Base-by-base conservation (phyloP, 2,113 vertebrate genomes). In the Cyprinodon tularosa region DNA sequence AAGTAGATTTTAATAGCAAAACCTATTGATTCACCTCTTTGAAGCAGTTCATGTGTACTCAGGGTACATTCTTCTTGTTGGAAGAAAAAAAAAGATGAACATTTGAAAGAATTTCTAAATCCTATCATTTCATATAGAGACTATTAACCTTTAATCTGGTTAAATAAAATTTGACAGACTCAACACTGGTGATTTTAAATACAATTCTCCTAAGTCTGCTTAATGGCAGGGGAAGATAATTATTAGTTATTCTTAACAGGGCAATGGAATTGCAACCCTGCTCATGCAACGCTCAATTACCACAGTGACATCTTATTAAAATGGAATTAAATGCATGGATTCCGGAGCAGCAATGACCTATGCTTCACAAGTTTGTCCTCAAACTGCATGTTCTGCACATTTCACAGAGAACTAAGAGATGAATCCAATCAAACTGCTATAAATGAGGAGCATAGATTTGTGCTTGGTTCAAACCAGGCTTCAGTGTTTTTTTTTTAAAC, bases 271-370 rank as follows among this genome's bases (percentile, higher is more conserved):
- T 37, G 57, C 62, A 47, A 67, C 36, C 44, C 62, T 71, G 60
- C 53, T 39, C 71, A 39, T 76, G 48, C 66, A 36, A 61, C n/a
- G 38, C 53, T 86, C 63, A 74, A 78, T 87, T 79, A 83, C 48
- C 62, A 71, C 60, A 37, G 36, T 71, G 81, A 88, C 84, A 85
- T 72, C 68, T 87, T 81, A 81, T 86, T 90, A 77, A 75, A 85
- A 12, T 59, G 22, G 72, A 87, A 84, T 80, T 45, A 79, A 86
- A 87, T 78, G 78, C 59, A 76, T 74, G 65, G 66, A 74, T 78
- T 78, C 0, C 2, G 72, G 71, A 74, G 63, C 39, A 68, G 53
- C 39, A 77, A 78, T 81, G 83, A 87, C 71, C 53, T 67, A 12
- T 48, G 48, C 20, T 76, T 80, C 61, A n/a, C 53, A 36, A 53